Evolutionary conservation across 2,888 invertebrate genomes (phyloP), one percentile per base, ranked within the genome.

Genomic region (Brachyopa scutellaris): DNA sequence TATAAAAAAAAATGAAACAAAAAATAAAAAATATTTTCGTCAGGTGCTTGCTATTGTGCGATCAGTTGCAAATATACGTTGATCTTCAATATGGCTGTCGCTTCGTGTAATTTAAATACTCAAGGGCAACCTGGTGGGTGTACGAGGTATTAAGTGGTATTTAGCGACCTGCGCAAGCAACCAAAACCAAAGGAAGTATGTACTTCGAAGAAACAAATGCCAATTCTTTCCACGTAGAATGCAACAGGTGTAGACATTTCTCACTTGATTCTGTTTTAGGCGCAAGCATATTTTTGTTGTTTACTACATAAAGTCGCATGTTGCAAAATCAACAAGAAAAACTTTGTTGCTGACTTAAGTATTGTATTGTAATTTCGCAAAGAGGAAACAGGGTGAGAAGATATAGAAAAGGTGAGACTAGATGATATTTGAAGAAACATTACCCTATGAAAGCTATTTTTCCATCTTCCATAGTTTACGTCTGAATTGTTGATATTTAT

Each of bases 31-130:
- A 6, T 70, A 70, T 66, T 59, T 67, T 47, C 53, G 11, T 78
- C 73, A 72, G 66, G 78, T 78, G 59, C 36, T 70, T 78, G 73
- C 57, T 69, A 57, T 80, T 80, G 62, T 61, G 49, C 73, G 74
- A 80, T 80, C 62, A 55, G 67, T 64, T 67, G 64, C 66, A 47
- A 6, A 62, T 51, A 70, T 64, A 64, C 55, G 49, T 64, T 77
- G 62, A 74, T 74, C 74, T 67, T 66, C 74, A 74, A 74, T 5
- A 26, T 76, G 36, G 67, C 2, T 76, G 67, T 61, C 59, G 67
- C 61, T 66, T 29, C 42, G 67, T 59, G 59, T 67, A 67, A 76
- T 67, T 76, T 36, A 53, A 61, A 61, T 61, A 53, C 67, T 67
- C 76, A 76, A 76, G 76, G 76, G 67, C 67, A 45, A 45, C 36